Base-by-base conservation (phyloP, 2,113 vertebrate species). In the Nannospalax galili region DNA sequence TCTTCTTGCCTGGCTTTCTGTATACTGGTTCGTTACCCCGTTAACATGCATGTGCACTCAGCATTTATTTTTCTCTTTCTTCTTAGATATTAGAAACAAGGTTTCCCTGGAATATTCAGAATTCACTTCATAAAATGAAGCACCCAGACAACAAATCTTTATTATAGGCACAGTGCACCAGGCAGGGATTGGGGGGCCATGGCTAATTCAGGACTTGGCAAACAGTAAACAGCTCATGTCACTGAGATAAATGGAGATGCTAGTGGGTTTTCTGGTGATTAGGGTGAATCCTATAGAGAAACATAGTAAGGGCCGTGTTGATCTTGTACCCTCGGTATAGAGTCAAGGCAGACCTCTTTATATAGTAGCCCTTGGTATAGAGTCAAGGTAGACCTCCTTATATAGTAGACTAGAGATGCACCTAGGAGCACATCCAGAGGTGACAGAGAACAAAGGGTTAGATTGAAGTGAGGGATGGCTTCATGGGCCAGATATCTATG, bases 61-160 rank as follows among this genome's bases (percentile, higher is more conserved):
- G 26, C 2, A 1, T 82, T 40, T 52, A 32, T 65, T 93, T 96
- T 28, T 10, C 65, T 16, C 60, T 28, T 74, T 84, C 20, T 93
- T 88, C 28, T 92, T 87, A 35, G 17, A 6, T 72, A 78, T 88
- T 88, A 78, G 0, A 30, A 84, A 19, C 7, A 40, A 19, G 17
- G 10, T 81, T 88, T 88, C 20, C 4, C 69, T 7, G 48, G 79
- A 95, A 92, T n/a, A 88, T 14, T n/a, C 88, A 84, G 28, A 84
- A 69, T 77, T 89, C 22, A 32, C 15, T 88, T 74, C 40, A 56
- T 73, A 37, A 82, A 84, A 37, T 72, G 65, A 69, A 65, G 35
- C 9, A 48, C 60, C 45, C 7, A 77, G 52, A 92, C 7, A 75
- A 5, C 24, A 28, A 90, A 10, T 69, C 20, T 24, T 32, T 74